Evolutionary conservation across 2,888 invertebrate species (phyloP).

Genomic region (Pseudococcus viburni): DNA sequence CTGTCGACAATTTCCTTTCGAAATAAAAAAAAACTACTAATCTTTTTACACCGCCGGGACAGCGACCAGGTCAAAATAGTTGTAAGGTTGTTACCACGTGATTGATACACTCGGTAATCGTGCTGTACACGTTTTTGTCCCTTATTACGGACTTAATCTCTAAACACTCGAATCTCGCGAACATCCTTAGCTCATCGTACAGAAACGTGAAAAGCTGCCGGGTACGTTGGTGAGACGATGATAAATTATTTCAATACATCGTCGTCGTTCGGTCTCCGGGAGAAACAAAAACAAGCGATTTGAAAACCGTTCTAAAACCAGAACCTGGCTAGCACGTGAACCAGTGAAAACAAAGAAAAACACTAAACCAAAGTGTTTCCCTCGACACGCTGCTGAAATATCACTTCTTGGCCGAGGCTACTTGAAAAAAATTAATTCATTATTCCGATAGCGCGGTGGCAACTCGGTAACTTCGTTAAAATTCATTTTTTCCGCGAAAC

Average conservation of each 20-base stretch:
- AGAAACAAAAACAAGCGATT: background rate
- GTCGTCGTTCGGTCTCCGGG: background rate
- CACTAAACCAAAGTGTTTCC: constrained; percentile 10
- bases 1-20: background rate
- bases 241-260: background rate
- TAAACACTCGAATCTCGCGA: background rate
- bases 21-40: background rate
- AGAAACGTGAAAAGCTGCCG: background rate
- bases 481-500: background rate
- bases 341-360: constrained; percentile 12
- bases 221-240: background rate
- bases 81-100: background rate
- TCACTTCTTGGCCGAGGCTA: background rate
- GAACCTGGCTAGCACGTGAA: background rate
- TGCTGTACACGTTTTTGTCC: background rate
- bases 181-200: background rate
- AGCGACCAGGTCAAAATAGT: background rate
- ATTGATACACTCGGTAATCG: constrained; percentile 10
- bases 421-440: constrained; percentile 29
- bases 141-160: constrained; percentile 11
- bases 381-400: background rate
- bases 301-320: background rate
- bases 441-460: background rate
- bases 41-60: background rate
- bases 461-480: background rate